Evolutionary conservation across 2,797 vertebrate species (phyloP).

Genomic region (Loris lydekkerianus): DNA sequence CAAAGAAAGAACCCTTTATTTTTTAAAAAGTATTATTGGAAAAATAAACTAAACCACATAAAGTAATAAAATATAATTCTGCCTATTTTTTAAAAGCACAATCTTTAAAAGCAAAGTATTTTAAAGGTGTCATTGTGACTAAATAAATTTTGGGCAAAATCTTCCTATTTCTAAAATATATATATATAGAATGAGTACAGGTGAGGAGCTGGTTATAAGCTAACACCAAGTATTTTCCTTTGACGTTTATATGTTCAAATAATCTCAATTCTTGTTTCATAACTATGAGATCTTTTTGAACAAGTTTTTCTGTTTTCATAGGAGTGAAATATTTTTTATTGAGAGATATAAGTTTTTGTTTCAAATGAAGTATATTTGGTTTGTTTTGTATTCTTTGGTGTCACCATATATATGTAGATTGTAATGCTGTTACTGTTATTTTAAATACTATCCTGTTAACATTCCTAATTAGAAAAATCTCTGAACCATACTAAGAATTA

Average conservation of each 20-base stretch:
- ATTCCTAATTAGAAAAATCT: slow-evolving; percentile 50
- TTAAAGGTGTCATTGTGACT: not conserved
- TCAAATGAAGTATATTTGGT: slow-evolving; percentile 45
- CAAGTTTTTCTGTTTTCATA: slow-evolving; percentile 34
- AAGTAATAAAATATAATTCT: not conserved
- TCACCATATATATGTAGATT: not conserved
- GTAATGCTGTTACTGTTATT: slow-evolving; percentile 10
- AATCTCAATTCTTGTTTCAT: not conserved
- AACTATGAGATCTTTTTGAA: slow-evolving; percentile 45
- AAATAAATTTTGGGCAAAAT: slow-evolving; percentile 45
- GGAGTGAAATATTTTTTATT: not conserved
- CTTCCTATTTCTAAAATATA: slow-evolving; percentile 31
- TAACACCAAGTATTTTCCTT: slow-evolving; percentile 29
- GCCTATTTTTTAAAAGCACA: slow-evolving; percentile 6
- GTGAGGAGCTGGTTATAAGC: not conserved
- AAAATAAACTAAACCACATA: not conserved
- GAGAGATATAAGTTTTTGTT: slow-evolving; percentile 14
- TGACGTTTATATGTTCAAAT: slow-evolving; percentile 43
- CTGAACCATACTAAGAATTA: slow-evolving; percentile 46
- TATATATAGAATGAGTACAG: not conserved
- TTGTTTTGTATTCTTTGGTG: slow-evolving; percentile 45
- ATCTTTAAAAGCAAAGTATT: slow-evolving; percentile 33
- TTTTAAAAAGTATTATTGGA: not conserved
- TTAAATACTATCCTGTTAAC: slow-evolving; percentile 49
- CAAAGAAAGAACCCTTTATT: not conserved